Percentiles rank a stretch among this genome's conserved stretches.
These are phyloP conservation scores for Drosophila lowei DNA, from an alignment of 1,140 invertebrate genomes.

Conservation along the genomic window DNA sequence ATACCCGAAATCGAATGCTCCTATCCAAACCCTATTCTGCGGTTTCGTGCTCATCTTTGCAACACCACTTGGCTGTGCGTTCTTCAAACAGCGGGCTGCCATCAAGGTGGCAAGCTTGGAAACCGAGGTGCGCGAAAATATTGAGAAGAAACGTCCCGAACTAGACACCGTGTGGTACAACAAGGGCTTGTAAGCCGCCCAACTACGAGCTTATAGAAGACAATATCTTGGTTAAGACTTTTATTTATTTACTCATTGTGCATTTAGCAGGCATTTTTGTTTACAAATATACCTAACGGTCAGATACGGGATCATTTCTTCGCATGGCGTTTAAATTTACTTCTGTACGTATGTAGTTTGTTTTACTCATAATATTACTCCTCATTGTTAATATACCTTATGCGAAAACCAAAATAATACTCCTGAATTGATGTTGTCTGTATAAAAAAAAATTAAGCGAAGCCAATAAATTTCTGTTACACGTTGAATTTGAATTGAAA, in stretches of 20 bases:
- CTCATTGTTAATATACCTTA: background rate
- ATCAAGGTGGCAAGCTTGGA: slow-evolving; percentile 85
- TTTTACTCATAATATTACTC: slow-evolving; percentile 32
- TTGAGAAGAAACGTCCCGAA: slow-evolving; percentile 83
- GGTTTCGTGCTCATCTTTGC: slow-evolving; percentile 91
- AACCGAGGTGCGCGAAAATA: slow-evolving; percentile 84
- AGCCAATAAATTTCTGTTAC: slow-evolving; percentile 30
- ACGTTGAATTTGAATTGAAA: slow-evolving; percentile 15
- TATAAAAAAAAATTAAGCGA: background rate
- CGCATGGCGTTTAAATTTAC: background rate
- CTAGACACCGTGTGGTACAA: slow-evolving; percentile 86
- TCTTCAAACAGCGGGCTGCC: slow-evolving; percentile 90
- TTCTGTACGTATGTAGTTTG: background rate
- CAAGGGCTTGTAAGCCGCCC: slow-evolving; percentile 84
- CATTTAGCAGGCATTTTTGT: slow-evolving; percentile 51
- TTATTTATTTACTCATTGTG: slow-evolving; percentile 50
- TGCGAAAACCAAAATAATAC: slow-evolving; percentile 1
- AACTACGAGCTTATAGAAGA: slow-evolving; percentile 44
- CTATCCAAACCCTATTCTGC: slow-evolving; percentile 87
- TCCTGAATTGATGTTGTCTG: background rate
- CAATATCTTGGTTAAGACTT: slow-evolving; percentile 48
- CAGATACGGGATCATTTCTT: background rate
- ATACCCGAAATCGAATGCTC: slow-evolving; percentile 85
- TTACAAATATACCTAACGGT: background rate
- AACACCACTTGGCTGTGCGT: slow-evolving; percentile 92